Evolutionary conservation across 2,113 vertebrate species (phyloP).

Genomic region (Rhinopomastus cyanomelas): DNA sequence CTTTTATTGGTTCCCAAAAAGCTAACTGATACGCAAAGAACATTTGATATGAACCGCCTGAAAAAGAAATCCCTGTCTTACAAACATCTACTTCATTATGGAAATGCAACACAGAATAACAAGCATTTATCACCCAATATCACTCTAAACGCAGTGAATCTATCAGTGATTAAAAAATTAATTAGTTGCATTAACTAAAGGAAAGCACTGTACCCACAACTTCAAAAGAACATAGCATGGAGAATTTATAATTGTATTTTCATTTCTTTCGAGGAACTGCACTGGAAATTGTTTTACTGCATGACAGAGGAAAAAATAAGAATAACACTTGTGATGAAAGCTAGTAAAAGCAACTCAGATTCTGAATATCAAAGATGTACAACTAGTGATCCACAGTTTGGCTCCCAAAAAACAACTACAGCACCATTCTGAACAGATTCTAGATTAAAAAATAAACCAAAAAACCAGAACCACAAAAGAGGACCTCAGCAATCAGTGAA

Average conservation of each 20-base stretch:
- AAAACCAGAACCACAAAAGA: not conserved
- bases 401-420: not conserved
- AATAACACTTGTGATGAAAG: not conserved
- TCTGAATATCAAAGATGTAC: not conserved
- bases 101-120: not conserved
- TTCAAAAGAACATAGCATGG: not conserved
- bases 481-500: not conserved
- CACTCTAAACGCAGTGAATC: not conserved
- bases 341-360: not conserved
- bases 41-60: not conserved
- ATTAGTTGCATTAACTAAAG: not conserved
- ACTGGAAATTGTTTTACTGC: not conserved
- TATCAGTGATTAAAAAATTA: not conserved
- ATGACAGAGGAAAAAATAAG: not conserved
- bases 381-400: not conserved
- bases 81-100: not conserved
- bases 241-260: not conserved
- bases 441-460: not conserved
- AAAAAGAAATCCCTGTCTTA: not conserved
- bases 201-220: not conserved
- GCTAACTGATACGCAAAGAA: not conserved
- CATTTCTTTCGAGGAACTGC: slow-evolving; percentile 25
- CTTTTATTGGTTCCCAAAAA: not conserved
- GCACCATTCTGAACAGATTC: not conserved
- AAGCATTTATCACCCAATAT: not conserved